A percentile compares a stretch with the other conserved stretches of the same genome.
phyloP scores from a whole-genome alignment of 2,888 invertebrate species.

The Clusia tigrina region DNA sequence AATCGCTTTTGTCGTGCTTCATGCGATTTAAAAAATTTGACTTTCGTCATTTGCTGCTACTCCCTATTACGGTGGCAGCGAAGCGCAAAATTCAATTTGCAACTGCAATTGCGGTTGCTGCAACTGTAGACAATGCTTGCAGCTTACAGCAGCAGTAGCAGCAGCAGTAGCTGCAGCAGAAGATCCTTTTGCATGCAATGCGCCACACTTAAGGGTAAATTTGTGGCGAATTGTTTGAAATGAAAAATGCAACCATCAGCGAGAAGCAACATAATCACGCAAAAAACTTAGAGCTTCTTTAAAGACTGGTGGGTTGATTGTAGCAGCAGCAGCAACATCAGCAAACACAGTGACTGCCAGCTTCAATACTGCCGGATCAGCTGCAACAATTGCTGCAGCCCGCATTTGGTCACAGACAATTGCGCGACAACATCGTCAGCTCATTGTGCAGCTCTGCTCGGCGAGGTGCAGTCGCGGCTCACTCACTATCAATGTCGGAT shows the following conservation, averaged over 20 bases:
- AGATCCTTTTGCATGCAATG: no score
- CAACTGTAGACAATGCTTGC: background rate
- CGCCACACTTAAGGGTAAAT: background rate
- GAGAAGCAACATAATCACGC: conserved; percentile 30
- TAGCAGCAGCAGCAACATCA: background rate
- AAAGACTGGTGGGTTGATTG: conserved; percentile 1
- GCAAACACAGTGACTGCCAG: no score
- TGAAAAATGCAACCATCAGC: conserved; percentile 24
- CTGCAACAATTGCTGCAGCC: conserved; percentile 6
- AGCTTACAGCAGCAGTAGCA: background rate
- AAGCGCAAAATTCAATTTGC: conserved; percentile 27
- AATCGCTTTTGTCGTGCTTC: conserved; percentile 20
- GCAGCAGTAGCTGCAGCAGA: background rate
- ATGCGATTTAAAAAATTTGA: conserved; percentile 22
- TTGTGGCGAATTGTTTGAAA: conserved; percentile 9
- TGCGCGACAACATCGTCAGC: conserved; percentile 21
- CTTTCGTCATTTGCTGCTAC: conserved; percentile 20
- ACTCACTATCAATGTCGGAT: conserved; percentile 41
- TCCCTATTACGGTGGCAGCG: background rate
- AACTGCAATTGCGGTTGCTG: conserved; percentile 19
- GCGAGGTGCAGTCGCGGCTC: conserved; percentile 29
- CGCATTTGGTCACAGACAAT: conserved; percentile 35
- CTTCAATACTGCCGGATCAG: conserved; percentile 8
- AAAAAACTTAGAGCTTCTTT: conserved; percentile 16
- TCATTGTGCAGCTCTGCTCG: conserved; percentile 20